Conservation (phyloP, 1,140 invertebrate genomes). For the Aphelinus certus region DNA sequence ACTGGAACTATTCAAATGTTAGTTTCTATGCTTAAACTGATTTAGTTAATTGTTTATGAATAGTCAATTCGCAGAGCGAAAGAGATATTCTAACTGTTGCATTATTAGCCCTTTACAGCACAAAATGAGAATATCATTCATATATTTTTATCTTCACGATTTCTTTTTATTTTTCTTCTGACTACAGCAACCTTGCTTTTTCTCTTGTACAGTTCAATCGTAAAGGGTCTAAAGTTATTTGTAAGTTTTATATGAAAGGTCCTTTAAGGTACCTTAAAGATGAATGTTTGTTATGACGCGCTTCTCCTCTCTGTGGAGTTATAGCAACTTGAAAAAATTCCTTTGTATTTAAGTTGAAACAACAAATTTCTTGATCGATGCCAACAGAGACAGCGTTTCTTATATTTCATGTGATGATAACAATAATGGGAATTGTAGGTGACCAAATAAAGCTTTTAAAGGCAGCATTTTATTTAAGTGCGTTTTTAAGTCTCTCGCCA, state of each 20-base stretch:
- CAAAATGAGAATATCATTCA: background rate
- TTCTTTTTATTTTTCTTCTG: constrained; percentile 10
- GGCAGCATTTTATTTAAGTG: constrained; percentile 35
- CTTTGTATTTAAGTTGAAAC: constrained; percentile 36
- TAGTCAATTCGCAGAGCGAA: constrained; percentile 30
- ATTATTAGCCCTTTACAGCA: constrained; percentile 29
- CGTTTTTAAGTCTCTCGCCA: constrained; percentile 32
- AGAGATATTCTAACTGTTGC: constrained; percentile 38
- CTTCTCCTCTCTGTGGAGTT: constrained; percentile 28
- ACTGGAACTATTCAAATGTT: constrained; percentile 24
- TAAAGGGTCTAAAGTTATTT: constrained; percentile 37
- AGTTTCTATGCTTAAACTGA: constrained; percentile 20
- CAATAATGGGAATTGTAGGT: constrained; percentile 34
- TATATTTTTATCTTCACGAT: background rate
- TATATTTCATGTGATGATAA: constrained; percentile 39
- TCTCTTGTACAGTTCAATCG: constrained; percentile 16
- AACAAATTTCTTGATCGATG: constrained; percentile 32
- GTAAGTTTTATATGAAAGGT: constrained; percentile 36
- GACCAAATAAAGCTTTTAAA: constrained; percentile 40
- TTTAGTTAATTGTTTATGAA: constrained; percentile 39
- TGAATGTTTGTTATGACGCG: constrained; percentile 32
- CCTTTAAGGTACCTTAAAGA: constrained; percentile 21
- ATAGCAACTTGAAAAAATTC: constrained; percentile 29
- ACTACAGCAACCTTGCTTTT: constrained; percentile 21
- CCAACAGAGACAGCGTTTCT: constrained; percentile 32